Evolutionary conservation across 2,888 invertebrate genomes (phyloP), one percentile per base, ranked within the genome.

Genomic region (Drosophila prostipennis): DNA sequence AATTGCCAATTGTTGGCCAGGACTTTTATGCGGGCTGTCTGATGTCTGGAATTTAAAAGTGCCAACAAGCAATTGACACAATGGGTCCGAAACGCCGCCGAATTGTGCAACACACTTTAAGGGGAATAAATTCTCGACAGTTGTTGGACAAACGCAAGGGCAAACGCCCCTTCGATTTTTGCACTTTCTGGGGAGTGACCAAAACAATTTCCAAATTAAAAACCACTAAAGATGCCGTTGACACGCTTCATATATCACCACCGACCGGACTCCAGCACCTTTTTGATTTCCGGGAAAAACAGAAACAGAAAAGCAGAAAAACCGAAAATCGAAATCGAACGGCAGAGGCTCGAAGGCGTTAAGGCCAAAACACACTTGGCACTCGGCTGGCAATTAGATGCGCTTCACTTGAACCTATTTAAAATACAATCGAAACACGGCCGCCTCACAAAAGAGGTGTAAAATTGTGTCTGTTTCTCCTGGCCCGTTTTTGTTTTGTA

Each of bases 391-490:
- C 87, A 89, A 87, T 87, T 87, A 87, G 89, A 81, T 77, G 75
- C 79, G 88, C 89, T 78, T 86, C 89, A 89, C 88, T 88, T 86
- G 83, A 89, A 80, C 74, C 86, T 86, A 86, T 87, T 87, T 87
- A 87, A 87, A 83, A 87, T 79, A 89, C 89, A 86, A 89, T 88
- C 81, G 81, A 81, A 65, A 81, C 74, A 76, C 64, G 39, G 39
- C 52, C 51, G 60, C 40, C 51, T 65, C 40, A 87, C 86, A 80
- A 84, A 85, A 76, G 85, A 85, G 89, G 84, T 85, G 84, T 88
- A 87, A 88, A 87, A 88, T 80, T 74, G 37, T 67, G 55, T 65
- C 65, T 64, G 46, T 61, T 74, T 59, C 42, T 54, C 16, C 39
- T 54, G 39, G 43, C 46, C 40, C 46, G 51, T 34, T 65, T 45